Evolutionary conservation across 2,113 vertebrate genomes (phyloP).

Genomic region (Dissostichus mawsoni): DNA sequence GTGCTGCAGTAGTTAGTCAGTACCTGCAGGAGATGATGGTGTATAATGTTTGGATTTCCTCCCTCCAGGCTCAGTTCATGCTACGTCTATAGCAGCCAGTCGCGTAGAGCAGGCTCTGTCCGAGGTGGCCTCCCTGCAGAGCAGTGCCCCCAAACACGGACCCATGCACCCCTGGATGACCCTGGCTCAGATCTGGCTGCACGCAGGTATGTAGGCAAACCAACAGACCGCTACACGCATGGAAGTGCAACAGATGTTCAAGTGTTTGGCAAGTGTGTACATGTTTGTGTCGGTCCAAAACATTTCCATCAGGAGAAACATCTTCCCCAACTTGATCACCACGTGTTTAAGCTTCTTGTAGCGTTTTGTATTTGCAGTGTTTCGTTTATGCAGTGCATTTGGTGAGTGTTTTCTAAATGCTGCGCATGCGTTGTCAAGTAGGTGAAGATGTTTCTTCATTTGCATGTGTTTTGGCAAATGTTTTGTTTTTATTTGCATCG

Average conservation of each 20-base stretch:
- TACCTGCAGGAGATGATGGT: fast-evolving
- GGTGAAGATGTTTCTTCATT: no score
- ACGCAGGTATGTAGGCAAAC: slow-evolving; percentile 88
- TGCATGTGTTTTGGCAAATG: no score
- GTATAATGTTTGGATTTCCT: background rate
- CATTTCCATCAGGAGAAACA: no score
- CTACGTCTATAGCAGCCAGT: slow-evolving; percentile 96
- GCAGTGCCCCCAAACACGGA: slow-evolving; percentile 96
- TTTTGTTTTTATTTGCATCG: no score
- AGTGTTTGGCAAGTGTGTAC: no score
- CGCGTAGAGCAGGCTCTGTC: slow-evolving; percentile 98
- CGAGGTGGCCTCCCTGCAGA: slow-evolving; percentile 96
- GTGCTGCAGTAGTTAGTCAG: slow-evolving; percentile 10
- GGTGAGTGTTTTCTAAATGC: no score
- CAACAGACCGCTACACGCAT: background rate
- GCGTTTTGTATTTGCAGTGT: no score
- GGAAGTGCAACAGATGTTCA: background rate
- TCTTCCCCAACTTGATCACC: no score
- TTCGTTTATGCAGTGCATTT: no score
- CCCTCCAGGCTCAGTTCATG: slow-evolving; percentile 92
- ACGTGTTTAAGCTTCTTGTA: no score
- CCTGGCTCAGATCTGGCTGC: slow-evolving; percentile 98
- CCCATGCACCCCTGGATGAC: slow-evolving; percentile 99
- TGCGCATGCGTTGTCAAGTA: no score
- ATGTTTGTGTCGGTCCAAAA: no score